Evolutionary conservation across 23 tunicate genomes (phyloP), one percentile per base, ranked within the genome.

Genomic region (Halocynthia roretzi): DNA sequence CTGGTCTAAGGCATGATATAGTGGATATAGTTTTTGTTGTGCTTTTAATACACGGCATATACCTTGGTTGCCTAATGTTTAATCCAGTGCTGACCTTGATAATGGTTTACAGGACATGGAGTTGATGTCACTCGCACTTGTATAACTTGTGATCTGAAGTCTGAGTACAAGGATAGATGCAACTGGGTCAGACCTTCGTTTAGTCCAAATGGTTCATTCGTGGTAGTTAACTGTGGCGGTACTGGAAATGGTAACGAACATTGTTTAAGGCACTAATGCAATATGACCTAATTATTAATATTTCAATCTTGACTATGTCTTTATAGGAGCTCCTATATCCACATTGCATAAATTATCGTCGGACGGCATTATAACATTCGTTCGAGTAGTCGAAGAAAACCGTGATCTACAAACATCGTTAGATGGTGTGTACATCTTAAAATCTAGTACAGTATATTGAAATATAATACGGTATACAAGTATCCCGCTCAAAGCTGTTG

Each of bases 161-260:
- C 14, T 15, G 67, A 54, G 7, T 80, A 31, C 65, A 49, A 7
- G 8, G 86, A 82, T 50, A 62, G 87, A 11, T 91, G 97, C 76
- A 91, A 91, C 57, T 91, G 97, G 97, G 97, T 85, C 23, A 80
- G 54, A 8, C 90, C 97, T 0, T 76, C 84, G 20, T 91, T 91
- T 67, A 91, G 97, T 77, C 62, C 56, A 0, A 84, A 81, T 71
- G 97, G 97, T 6, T 72, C 68, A 7, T 78, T 50, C 40, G 76
- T 91, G 54, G 87, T 91, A 7, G 88, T 91, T 10, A 91, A 91
- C 66, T 91, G 97, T 66, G 97, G 97, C 11, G 97, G 91, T 53
- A 84, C 90, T 44, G 85, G 56, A 18, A 84, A 84, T 61, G 88
- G 96, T 84, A 71, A 72, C 44, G 44, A 31, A 31, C 44, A 31